A percentile compares a stretch with the other conserved stretches of the same genome.
Conservation (phyloP, 2,797 vertebrate genomes). For the Anguilla pacifica region DNA sequence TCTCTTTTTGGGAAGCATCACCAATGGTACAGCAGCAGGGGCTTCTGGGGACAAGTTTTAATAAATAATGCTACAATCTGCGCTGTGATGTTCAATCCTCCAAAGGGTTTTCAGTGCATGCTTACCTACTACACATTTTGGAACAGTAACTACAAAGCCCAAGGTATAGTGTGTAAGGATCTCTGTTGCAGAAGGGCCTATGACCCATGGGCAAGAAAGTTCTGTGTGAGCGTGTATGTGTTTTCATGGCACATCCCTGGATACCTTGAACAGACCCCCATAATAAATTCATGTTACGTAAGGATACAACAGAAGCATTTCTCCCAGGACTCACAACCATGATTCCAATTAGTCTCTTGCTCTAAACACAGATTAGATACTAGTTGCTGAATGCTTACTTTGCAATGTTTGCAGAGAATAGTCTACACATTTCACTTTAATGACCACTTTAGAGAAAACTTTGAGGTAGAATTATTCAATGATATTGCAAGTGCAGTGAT, state of each 20-base stretch:
- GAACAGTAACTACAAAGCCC: too few species aligned
- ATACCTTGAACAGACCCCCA: not conserved
- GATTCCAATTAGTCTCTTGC: not conserved
- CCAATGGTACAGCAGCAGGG: too few species aligned
- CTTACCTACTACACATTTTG: too few species aligned
- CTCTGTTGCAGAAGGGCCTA: too few species aligned
- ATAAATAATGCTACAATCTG: too few species aligned
- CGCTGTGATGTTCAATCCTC: too few species aligned
- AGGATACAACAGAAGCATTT: not conserved
- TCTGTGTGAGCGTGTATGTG: not conserved
- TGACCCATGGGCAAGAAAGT: not conserved
- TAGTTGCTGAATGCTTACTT: not conserved
- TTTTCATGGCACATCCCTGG: not conserved
- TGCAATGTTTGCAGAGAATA: not conserved
- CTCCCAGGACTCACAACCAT: not conserved
- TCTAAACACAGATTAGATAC: not conserved
- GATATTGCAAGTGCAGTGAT: not conserved
- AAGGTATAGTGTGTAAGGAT: too few species aligned
- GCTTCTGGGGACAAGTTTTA: too few species aligned
- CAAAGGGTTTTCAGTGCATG: too few species aligned
- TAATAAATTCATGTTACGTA: not conserved
- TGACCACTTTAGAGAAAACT: not conserved
- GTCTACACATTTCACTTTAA: not conserved
- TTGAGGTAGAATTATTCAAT: not conserved
- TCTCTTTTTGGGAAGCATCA: too few species aligned